Base-by-base conservation (phyloP, 2,888 invertebrate genomes). In the Sycophila texana region DNA sequence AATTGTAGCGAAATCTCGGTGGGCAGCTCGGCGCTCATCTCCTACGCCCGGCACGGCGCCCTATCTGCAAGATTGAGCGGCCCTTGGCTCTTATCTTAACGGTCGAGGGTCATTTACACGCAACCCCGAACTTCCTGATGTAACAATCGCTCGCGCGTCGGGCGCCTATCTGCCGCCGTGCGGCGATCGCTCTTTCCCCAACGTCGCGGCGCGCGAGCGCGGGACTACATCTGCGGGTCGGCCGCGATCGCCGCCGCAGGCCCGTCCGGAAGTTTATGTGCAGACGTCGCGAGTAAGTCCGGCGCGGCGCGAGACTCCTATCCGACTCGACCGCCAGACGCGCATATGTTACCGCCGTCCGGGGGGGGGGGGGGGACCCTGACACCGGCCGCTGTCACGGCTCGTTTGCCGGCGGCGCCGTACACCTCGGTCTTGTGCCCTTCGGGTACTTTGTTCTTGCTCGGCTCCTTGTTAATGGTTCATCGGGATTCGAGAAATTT, bases 31-130 rank as follows among this genome's bases (percentile, higher is more conserved):
- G n/a, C 68, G 68, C 68, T 30, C 68, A 55, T 70, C 70, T 70
- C 58, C 12, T 66, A 30, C 66, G 39, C n/a, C 47, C 30, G 4
- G 26, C 58, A 63, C 47, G 63, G 26, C 68, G 18, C 57, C 18
- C 55, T 79, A 79, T 79, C 79, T 74, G 26, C 53, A 70, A 74
- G 70, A 79, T 79, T 75, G 79, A 79, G 70, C 71, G 67, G 57
- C 58, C 20, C 30, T 47, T 20, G 74, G 61, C 72, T 78, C 79
- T 83, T 84, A 84, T 84, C 84, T 84, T 82, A 83, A 84, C 82
- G 80, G 82, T n/a, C 82, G 77, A 53, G 77, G 83, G 82, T 83
- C 83, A 83, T 84, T 84, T 84, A 81, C 82, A 83, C 82, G 83
- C 82, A 79, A 83, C 79, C 81, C 79, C 76, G 73, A 82, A 80